Percentiles rank a stretch among this genome's conserved stretches.
These are phyloP conservation scores for Saturnia japonica DNA, from an alignment of 2,888 invertebrate genomes.

Conservation along the genomic window DNA sequence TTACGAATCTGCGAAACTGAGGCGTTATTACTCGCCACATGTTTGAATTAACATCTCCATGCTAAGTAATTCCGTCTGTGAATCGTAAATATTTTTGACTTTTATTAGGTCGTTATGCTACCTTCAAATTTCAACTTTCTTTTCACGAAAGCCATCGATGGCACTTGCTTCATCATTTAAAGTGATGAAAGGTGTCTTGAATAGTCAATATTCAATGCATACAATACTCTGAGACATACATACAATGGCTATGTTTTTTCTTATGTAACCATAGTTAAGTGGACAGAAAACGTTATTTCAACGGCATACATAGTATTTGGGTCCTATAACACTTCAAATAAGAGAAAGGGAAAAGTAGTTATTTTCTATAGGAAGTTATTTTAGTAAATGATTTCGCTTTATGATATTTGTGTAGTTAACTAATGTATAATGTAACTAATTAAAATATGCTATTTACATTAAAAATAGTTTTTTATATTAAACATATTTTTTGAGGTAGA, in stretches of 20 bases:
- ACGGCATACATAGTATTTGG: neutral
- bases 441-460: neutral
- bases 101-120: conserved; percentile 24
- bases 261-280: conserved; percentile 28
- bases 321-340: neutral
- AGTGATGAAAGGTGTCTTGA: conserved; percentile 29
- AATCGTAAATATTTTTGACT: conserved; percentile 29
- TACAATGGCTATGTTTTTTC: conserved; percentile 28
- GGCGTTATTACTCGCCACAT: neutral
- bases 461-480: neutral
- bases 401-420: neutral
- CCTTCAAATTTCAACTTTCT: conserved; percentile 45
- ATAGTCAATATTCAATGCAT: conserved; percentile 34
- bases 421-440: neutral
- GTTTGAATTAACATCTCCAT: neutral
- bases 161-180: conserved; percentile 47
- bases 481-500: too few species aligned
- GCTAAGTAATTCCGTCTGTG: conserved; percentile 20
- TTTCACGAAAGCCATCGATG: conserved; percentile 56
- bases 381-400: neutral
- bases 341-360: neutral
- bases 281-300: neutral
- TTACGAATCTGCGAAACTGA: neutral
- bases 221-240: conserved; percentile 16
- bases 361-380: neutral